Conservation (phyloP, 1,140 invertebrate genomes). For the Aleiodes sp. region DNA sequence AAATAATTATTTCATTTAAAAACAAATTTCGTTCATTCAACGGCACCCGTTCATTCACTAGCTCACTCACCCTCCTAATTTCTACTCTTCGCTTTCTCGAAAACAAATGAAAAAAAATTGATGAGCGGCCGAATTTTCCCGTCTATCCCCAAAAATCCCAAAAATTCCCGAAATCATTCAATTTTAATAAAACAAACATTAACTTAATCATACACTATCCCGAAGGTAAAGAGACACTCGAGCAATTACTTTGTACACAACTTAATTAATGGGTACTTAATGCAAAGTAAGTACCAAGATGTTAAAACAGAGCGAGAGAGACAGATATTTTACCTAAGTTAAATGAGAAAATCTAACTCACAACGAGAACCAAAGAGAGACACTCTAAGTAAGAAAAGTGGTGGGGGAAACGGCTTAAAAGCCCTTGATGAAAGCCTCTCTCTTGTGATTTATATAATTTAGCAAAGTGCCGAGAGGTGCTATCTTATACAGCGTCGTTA, state of each 20-base stretch:
- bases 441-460: conserved; percentile 63
- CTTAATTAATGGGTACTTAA: conserved; percentile 58
- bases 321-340: background rate
- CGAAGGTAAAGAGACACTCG: conserved; percentile 43
- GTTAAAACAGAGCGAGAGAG: no score
- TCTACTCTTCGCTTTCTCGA: no score
- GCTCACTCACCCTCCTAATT: no score
- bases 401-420: conserved; percentile 36
- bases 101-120: no score
- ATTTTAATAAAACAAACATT: background rate
- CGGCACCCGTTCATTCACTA: no score
- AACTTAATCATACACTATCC: conserved; percentile 17
- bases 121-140: no score
- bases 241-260: conserved; percentile 51
- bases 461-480: conserved; percentile 56
- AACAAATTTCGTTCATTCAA: no score
- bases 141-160: background rate
- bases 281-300: conserved; percentile 45
- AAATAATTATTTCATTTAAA: no score
- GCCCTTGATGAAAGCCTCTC: conserved; percentile 53
- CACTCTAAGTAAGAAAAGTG: background rate
- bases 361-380: background rate
- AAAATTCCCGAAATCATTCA: background rate
- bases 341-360: background rate
- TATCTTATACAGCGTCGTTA: conserved; percentile 48